phyloP scores from a whole-genome alignment of 2,113 vertebrate genomes.

The Erythrolamprus reginae region DNA sequence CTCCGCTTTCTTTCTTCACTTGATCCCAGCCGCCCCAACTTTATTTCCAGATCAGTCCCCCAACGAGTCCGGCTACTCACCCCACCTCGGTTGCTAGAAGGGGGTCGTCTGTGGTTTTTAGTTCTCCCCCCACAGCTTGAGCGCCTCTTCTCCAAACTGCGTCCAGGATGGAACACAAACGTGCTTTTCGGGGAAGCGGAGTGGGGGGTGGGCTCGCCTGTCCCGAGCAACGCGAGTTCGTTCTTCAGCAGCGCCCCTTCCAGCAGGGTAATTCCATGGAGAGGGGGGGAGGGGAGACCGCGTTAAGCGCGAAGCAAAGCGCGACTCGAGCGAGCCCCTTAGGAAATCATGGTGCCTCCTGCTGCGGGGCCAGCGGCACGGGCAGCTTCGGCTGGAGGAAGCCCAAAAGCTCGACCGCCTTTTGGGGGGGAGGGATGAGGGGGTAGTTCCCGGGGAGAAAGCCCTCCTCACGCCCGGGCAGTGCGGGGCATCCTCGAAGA shows the following conservation, averaged over 20 bases:
- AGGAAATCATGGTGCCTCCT: constrained; percentile 43
- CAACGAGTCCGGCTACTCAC: neutral
- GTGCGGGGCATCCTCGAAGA: neutral
- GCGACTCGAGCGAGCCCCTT: neutral
- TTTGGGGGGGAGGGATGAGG: too few species aligned
- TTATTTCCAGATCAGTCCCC: neutral
- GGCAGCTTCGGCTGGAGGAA: neutral
- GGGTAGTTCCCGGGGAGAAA: neutral
- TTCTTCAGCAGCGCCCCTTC: constrained; percentile 8
- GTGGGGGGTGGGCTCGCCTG: neutral
- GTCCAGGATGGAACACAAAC: neutral
- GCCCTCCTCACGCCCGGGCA: neutral
- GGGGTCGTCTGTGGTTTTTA: neutral
- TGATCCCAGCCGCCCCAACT: neutral
- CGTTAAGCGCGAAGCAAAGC: neutral
- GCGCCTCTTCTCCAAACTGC: neutral
- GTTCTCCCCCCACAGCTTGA: neutral
- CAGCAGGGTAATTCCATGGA: constrained; percentile 16
- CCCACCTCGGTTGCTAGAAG: neutral
- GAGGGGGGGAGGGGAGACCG: neutral
- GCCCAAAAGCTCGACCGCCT: neutral
- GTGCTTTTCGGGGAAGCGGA: neutral
- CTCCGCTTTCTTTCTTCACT: too few species aligned
- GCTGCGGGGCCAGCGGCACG: neutral
- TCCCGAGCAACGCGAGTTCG: neutral